A percentile compares a stretch with the other conserved stretches of the same genome.
Conservation (phyloP, 1,140 invertebrate species). For the Mylabris phalerata region DNA sequence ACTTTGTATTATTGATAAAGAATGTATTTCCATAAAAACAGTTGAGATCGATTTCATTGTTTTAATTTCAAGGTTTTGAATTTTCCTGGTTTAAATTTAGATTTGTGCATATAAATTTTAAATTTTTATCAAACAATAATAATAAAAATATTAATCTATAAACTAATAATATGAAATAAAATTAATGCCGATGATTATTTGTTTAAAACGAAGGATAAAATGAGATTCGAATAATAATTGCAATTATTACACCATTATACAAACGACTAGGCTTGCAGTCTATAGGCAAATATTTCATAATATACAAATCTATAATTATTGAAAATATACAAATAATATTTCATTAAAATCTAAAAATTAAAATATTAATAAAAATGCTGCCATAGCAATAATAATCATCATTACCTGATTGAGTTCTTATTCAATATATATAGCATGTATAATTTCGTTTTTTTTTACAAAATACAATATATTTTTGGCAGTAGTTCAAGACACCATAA, state of each 20-base stretch:
- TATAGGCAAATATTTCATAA: conserved; percentile 3
- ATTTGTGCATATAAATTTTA: conserved; percentile 7
- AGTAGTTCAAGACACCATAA: conserved; percentile 27
- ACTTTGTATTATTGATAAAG: conserved; percentile 1
- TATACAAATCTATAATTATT: background rate
- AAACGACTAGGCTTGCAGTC: conserved; percentile 18
- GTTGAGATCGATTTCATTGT: conserved; percentile 8
- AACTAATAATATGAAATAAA: background rate
- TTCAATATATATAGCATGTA: conserved; percentile 6
- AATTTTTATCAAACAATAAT: conserved; percentile 10
- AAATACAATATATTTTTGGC: conserved; percentile 13
- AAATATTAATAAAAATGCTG: background rate
- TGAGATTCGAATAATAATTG: conserved; percentile 14
- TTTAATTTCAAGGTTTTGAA: conserved; percentile 6
- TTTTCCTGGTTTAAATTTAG: conserved; percentile 2
- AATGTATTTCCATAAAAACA: conserved; percentile 12
- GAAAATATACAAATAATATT: background rate
- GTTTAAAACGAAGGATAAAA: background rate
- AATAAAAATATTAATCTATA: conserved; percentile 3
- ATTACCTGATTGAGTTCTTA: background rate
- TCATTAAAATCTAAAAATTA: background rate
- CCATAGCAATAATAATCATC: background rate
- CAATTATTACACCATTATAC: conserved; percentile 7
- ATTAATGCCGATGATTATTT: conserved; percentile 8
- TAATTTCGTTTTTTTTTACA: background rate